Conservation (phyloP, 2,113 vertebrate genomes). For the Sphaerodactylus townsendi region DNA sequence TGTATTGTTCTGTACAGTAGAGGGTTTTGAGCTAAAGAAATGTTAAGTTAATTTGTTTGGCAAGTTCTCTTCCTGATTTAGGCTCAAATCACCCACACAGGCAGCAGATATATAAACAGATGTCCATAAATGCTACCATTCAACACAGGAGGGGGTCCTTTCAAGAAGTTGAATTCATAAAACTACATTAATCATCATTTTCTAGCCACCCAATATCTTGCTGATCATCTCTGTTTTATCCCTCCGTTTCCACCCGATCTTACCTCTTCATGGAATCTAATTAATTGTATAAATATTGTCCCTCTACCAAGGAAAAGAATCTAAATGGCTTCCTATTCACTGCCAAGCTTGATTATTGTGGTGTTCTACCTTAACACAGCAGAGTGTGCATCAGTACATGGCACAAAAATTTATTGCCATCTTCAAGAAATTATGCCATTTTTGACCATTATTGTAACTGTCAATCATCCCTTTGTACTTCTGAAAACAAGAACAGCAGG, state of each 20-base stretch:
- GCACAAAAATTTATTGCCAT: rapidly evolving
- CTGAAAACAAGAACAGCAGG: rapidly evolving
- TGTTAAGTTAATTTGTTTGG: no score
- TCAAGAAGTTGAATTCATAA: not conserved
- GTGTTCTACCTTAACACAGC: rapidly evolving
- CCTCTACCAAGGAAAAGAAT: not conserved
- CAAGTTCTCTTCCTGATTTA: no score
- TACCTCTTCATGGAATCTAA: not conserved
- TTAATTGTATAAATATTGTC: not conserved
- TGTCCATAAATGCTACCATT: rapidly evolving
- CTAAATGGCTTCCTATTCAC: not conserved
- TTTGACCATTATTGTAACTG: rapidly evolving
- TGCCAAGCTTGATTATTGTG: not conserved
- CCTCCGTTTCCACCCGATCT: not conserved
- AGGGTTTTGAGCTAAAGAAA: no score
- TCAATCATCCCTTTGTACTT: not conserved
- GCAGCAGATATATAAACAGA: no score
- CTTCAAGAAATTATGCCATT: not conserved
- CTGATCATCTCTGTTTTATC: not conserved
- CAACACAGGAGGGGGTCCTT: not conserved
- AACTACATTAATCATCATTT: not conserved
- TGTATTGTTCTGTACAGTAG: no score
- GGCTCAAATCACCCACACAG: no score
- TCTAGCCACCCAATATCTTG: not conserved
- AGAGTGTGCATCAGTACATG: not conserved